Conservation (phyloP, 2,888 invertebrate species). For the Nebria brevicollis region DNA sequence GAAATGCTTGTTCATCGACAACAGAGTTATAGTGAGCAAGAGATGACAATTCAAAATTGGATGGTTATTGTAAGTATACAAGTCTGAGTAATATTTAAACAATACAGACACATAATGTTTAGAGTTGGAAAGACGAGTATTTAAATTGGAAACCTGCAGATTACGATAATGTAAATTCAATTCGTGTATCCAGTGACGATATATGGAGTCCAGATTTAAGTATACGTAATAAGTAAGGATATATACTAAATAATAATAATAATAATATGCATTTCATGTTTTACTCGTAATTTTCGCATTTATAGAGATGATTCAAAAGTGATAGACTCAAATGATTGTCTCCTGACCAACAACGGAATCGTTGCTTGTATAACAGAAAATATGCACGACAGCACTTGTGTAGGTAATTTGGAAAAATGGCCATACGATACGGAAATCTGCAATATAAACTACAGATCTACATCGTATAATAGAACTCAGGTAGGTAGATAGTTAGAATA, state of each 20-base stretch:
- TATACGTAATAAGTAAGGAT: constrained; percentile 1
- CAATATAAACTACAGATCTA: constrained; percentile 18
- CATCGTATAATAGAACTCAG: constrained; percentile 28
- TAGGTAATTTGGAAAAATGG: constrained; percentile 16
- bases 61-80: constrained; percentile 35
- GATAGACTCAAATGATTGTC: constrained; percentile 17
- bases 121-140: constrained; percentile 41
- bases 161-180: constrained; percentile 21
- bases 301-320: constrained; percentile 16
- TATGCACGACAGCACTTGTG: constrained; percentile 15
- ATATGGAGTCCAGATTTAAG: constrained; percentile 38
- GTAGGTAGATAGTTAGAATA: constrained; percentile 18
- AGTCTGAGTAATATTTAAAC: too few relatives aligned
- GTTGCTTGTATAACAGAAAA: constrained; percentile 26
- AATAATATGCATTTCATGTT: too few relatives aligned
- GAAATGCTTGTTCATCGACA: constrained; percentile 10
- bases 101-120: neutral
- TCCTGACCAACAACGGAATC: constrained; percentile 9
- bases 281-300: neutral
- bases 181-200: constrained; percentile 27
- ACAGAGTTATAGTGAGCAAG: constrained; percentile 10
- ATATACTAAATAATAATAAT: neutral
- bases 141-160: constrained; percentile 39
- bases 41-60: constrained; percentile 23
- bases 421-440: constrained; percentile 33